Evolutionary conservation across 2,113 vertebrate species (phyloP), one percentile per base, ranked within the genome.

Genomic region (Colistium nudipinnis): DNA sequence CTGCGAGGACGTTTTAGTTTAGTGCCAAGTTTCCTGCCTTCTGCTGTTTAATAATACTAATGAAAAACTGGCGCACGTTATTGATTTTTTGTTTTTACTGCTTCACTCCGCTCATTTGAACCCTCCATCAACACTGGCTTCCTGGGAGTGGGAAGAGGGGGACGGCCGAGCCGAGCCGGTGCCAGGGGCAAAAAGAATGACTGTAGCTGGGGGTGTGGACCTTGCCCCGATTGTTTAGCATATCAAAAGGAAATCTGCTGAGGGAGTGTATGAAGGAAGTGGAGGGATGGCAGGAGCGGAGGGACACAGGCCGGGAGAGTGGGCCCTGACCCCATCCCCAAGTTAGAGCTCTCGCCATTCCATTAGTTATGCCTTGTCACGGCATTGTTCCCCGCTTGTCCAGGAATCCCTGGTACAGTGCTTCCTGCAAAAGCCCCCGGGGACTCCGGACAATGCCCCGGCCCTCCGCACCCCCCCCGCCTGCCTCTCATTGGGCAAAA

Each of bases 321-420:
- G 69, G 73, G 71, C 45, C 14, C 38, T 47, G 57, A 74, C 60
- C 70, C 67, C n/a, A 7, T 74, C 56, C 52, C 48, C 53, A 27
- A 70, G 78, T 78, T 52, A 1, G 62, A 69, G 76, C 76, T 65
- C 71, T 78, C 82, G 76, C 76, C 41, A 77, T 73, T 88, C 16
- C 70, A 88, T 90, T 88, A 63, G 85, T 78, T 80, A 80, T 85
- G 79, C 77, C 81, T 20, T 84, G 84, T 87, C 87, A 67, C 52
- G 16, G 47, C 68, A 74, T 86, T 88, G 83, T 85, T 78, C 70
- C 49, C 49, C 4, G 19, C 82, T 83, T 80, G 83, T 88, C 77
- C 39, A 19, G 54, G 69, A 82, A 70, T 85, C 73, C 74, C 66
- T 73, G 75, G 70, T 62, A 70, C 80, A 76, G 70, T 73, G 74